phyloP scores from a whole-genome alignment of 2,113 vertebrate genomes.

The Marcusenius ussheri region DNA sequence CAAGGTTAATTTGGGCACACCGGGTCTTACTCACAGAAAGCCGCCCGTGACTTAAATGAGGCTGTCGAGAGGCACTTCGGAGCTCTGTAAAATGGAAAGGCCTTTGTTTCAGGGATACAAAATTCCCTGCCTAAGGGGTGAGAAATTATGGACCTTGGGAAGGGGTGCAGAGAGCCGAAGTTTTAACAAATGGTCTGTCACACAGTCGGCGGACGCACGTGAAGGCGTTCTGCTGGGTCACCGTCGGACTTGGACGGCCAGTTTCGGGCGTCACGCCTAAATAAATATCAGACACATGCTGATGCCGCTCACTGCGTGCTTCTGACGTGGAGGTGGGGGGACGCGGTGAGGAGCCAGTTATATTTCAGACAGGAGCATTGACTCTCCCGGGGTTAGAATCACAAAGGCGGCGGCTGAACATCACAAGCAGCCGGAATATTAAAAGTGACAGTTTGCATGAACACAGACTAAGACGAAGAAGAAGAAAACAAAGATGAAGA shows the following conservation, averaged over 20 bases:
- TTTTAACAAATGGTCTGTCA: neutral
- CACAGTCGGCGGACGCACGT: neutral
- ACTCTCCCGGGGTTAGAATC: neutral
- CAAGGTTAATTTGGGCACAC: constrained; percentile 36
- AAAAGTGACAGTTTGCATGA: neutral
- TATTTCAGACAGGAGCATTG: neutral
- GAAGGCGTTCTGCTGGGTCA: neutral
- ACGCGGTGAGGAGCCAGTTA: neutral
- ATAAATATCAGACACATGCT: neutral
- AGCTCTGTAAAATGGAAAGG: neutral
- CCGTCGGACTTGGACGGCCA: neutral
- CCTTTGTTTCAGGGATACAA: constrained; percentile 19
- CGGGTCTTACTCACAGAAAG: constrained; percentile 8
- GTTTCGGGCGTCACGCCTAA: neutral
- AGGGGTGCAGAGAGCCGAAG: neutral
- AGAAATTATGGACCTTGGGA: neutral
- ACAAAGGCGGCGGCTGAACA: neutral
- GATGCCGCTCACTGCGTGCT: neutral
- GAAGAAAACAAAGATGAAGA: neutral
- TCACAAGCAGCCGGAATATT: neutral
- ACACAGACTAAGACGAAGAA: neutral
- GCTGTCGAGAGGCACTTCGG: constrained; percentile 15
- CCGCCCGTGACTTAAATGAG: constrained; percentile 19
- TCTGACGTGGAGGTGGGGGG: neutral
- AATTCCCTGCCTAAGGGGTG: neutral